Base-by-base conservation (phyloP, 2,113 vertebrate genomes). In the Pogona vitticeps region DNA sequence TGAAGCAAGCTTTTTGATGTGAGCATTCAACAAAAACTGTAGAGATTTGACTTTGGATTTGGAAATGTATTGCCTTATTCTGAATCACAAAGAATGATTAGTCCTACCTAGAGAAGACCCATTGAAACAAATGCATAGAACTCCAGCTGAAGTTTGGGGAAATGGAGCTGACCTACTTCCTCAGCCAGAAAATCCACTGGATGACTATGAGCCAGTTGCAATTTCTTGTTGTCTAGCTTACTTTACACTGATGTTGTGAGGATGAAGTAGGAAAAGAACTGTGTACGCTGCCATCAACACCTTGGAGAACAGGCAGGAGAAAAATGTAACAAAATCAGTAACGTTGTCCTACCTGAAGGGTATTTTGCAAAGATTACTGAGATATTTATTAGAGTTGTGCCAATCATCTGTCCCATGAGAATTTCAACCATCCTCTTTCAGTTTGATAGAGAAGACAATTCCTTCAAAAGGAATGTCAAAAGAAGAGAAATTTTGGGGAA, bases 21-120 rank as follows among this genome's bases (percentile, higher is more conserved):
- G 18, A 83, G 38, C 28, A 85, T 85, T 90, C 61, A 88, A 73
- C 63, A 88, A 86, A 14, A 84, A 76, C 36, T 88, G 84, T 87
- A 58, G 36, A 81, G 87, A 86, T 75, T 84, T 82, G 38, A 58
- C 88, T 91, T 86, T 90, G 88, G 38, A 86, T 76, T 84, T 84
- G 33, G 38, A 76, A 33, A 81, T 89, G 78, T 72, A 71, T 77
- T 63, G 31, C 75, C 83, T 76, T 1, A 17, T 2, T 86, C 6
- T 73, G 46, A 33, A 7, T 52, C 88, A n/a, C 61, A 59, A 10
- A 33, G 42, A 31, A 52, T n/a, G 26, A 26, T 12, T 68, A 28
- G 31, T 2, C 23, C 6, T 68, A 68, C 31, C 28, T 68, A 68
- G 65, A 68, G 65, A 31, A 68, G 65, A 31, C 65, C 26, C 28